A percentile compares a stretch with the other conserved stretches of the same genome.
Evolutionary conservation across 2,113 vertebrate species (phyloP).

Genomic region (human): GRCh38 chr2:235607501-235608000

Average conservation of each 20-base stretch:
- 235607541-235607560: not conserved
- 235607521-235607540: too few relatives aligned
- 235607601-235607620: rapidly evolving
- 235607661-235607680: rapidly evolving
- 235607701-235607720: too few relatives aligned
- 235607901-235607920: not conserved
- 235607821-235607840: not conserved
- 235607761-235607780: not conserved
- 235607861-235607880: not conserved
- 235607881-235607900: not conserved
- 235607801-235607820: not conserved
- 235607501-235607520: not conserved
- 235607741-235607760: not conserved
- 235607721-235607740: not conserved
- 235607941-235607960: not conserved
- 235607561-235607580: rapidly evolving
- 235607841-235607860: not conserved
- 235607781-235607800: not conserved
- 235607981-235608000: rapidly evolving
- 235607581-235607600: not conserved
- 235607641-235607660: rapidly evolving
- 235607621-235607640: too few relatives aligned
- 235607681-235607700: not conserved
- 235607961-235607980: not conserved
- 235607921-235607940: not conserved